Percentiles rank a stretch among this genome's conserved stretches.
Evolutionary conservation across 2,888 invertebrate species (phyloP).

Genomic region (Holacanthella duospinosa): DNA sequence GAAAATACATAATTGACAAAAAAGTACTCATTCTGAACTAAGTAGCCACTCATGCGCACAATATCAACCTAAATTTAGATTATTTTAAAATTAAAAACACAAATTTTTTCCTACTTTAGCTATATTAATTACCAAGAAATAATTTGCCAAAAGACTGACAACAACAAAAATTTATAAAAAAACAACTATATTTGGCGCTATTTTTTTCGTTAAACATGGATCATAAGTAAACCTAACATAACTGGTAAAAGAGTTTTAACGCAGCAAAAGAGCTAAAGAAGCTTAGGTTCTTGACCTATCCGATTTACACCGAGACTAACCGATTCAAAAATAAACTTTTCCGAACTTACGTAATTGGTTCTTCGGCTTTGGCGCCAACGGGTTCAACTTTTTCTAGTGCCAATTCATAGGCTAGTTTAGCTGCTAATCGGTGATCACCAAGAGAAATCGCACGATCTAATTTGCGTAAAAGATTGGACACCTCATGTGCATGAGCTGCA

Average conservation of each 20-base stretch:
- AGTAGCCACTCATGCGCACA: neutral
- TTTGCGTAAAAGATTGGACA: constrained; percentile 51
- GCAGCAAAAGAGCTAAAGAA: neutral
- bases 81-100: neutral
- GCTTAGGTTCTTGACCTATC: neutral
- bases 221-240: neutral
- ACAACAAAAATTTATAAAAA: too few relatives aligned
- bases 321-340: neutral
- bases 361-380: constrained; percentile 49
- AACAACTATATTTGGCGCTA: too few relatives aligned
- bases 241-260: neutral
- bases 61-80: neutral
- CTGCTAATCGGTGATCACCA: constrained; percentile 64
- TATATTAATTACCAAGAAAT: neutral
- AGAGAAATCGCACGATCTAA: constrained; percentile 66
- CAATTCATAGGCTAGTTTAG: constrained; percentile 62
- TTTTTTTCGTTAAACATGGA: too few relatives aligned
- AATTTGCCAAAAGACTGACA: neutral
- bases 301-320: neutral
- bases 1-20: constrained; percentile 1
- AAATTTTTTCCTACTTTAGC: neutral
- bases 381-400: constrained; percentile 62
- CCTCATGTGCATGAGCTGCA: neutral
- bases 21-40: neutral
- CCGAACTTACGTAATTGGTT: constrained; percentile 38